Evolutionary conservation across 2,797 vertebrate genomes (phyloP).

Genomic region (Cryptoprocta ferox): DNA sequence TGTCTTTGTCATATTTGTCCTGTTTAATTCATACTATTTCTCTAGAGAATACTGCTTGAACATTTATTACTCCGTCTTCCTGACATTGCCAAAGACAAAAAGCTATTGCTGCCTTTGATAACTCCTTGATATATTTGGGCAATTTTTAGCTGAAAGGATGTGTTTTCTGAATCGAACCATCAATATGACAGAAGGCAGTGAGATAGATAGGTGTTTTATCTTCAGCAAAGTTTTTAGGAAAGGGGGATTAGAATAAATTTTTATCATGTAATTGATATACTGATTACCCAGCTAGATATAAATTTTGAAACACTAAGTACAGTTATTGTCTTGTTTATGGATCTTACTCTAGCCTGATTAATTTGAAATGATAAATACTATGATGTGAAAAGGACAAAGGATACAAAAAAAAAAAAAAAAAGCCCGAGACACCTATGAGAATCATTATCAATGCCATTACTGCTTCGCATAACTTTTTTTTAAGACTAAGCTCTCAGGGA

Average conservation of each 20-base stretch:
- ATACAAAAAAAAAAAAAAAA: not conserved
- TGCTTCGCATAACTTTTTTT: not conserved
- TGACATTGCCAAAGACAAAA: not conserved
- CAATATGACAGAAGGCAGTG: not conserved
- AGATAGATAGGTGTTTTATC: not conserved
- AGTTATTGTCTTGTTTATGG: not conserved
- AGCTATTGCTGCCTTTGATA: not conserved
- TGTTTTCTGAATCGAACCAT: slow-evolving; percentile 1
- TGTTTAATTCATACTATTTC: not conserved
- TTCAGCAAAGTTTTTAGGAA: not conserved
- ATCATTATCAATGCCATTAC: not conserved
- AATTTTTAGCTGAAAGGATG: not conserved
- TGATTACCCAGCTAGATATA: not conserved
- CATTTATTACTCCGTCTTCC: not conserved
- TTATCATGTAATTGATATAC: not conserved
- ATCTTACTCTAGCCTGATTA: not conserved
- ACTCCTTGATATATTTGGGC: not conserved
- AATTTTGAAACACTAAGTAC: not conserved
- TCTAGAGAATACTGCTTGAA: not conserved
- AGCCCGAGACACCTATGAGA: not conserved
- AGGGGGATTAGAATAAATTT: not conserved
- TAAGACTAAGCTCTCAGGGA: not conserved
- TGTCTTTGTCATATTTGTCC: not conserved
- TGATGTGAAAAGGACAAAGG: not conserved
- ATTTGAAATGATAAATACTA: not conserved